These are phyloP conservation scores for Fissipunctia ypsillon DNA, from an alignment of 2,888 invertebrate genomes.

Conservation along the genomic window DNA sequence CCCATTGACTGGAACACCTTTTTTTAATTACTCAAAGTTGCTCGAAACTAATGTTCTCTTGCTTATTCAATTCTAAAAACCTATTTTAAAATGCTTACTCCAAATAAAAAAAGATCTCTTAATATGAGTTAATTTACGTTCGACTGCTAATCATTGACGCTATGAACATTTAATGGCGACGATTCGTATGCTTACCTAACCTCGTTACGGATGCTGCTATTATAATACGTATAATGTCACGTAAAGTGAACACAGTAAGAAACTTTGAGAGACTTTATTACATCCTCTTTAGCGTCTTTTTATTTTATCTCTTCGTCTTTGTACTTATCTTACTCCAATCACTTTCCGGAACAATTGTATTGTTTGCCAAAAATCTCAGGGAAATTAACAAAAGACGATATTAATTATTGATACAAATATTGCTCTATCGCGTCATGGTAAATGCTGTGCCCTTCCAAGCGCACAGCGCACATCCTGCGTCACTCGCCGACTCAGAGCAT, in stretches of 20 bases:
- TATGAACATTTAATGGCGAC: no score
- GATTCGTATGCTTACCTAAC: no score
- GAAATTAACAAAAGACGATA: not conserved
- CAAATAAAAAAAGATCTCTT: not conserved
- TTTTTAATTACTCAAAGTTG: conserved; percentile 19
- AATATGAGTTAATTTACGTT: no score
- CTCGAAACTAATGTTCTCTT: not conserved
- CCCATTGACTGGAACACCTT: conserved; percentile 41
- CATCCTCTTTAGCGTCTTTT: no score
- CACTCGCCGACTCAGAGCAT: conserved; percentile 40
- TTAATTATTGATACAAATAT: conserved; percentile 11
- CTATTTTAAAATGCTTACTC: not conserved
- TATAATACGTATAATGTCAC: no score
- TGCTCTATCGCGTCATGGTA: not conserved
- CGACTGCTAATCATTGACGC: no score
- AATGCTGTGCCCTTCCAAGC: not conserved
- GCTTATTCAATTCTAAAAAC: not conserved
- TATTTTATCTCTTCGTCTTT: no score
- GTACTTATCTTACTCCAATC: no score
- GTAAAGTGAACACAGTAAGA: no score
- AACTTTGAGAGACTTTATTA: no score
- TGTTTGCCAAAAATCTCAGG: not conserved
- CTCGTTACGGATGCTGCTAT: no score
- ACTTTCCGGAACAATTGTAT: no score
- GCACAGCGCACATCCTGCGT: conserved; percentile 1